A percentile compares a stretch with the other conserved stretches of the same genome.
phyloP scores from a whole-genome alignment of 2,888 invertebrate species.

The Mythimna impura region DNA sequence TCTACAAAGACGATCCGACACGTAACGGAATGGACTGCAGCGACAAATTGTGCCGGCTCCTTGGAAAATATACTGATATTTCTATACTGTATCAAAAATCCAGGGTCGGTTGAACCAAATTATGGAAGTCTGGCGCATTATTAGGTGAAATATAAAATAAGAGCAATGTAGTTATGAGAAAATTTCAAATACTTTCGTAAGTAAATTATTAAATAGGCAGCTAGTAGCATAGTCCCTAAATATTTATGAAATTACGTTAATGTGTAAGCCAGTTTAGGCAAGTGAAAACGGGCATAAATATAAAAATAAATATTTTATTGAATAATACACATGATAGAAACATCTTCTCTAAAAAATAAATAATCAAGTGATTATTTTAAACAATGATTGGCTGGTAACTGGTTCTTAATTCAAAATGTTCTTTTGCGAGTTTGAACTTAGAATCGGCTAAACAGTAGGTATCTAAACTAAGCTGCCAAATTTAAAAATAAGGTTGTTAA shows the following conservation, averaged over 20 bases:
- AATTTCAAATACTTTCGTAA: slow-evolving; percentile 1
- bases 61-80: slow-evolving; percentile 66
- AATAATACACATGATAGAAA: too few relatives aligned
- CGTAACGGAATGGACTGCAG: slow-evolving; percentile 66
- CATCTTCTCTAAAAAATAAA: too few relatives aligned
- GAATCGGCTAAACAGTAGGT: too few relatives aligned
- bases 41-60: slow-evolving; percentile 69
- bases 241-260: background rate
- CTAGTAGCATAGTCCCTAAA: background rate
- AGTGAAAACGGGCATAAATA: background rate
- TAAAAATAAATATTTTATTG: too few relatives aligned
- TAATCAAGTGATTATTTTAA: too few relatives aligned
- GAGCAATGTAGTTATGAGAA: slow-evolving; percentile 23
- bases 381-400: too few relatives aligned
- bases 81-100: slow-evolving; percentile 51
- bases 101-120: slow-evolving; percentile 38
- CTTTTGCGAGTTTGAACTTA: too few relatives aligned
- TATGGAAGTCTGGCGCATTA: slow-evolving; percentile 31
- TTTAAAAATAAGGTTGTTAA: background rate
- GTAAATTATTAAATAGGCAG: background rate
- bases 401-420: too few relatives aligned
- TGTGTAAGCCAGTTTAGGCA: too few relatives aligned
- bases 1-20: slow-evolving; percentile 65
- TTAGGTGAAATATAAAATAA: slow-evolving; percentile 19
- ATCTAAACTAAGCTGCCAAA: too few relatives aligned